Evolutionary conservation across 2,797 vertebrate genomes (phyloP), one percentile per base, ranked within the genome.

Genomic region (Premnoplex brunnescens): DNA sequence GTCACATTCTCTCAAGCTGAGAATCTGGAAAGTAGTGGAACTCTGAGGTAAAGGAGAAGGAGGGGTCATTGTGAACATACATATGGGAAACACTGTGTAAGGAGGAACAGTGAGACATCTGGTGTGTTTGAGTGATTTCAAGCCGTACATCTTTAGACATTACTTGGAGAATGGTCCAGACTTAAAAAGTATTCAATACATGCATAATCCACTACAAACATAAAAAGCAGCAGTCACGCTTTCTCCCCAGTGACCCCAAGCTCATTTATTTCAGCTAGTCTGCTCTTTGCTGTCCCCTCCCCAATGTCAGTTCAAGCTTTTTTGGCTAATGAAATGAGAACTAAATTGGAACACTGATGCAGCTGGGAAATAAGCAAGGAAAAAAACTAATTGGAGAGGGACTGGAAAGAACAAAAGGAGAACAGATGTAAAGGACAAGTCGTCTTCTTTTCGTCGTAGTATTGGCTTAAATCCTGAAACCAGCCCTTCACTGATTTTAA

Each of bases 331-430:
- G 24, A 86, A 62, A 83, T 27, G 30, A 68, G 19, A 84, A 49
- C 13, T 27, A 58, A 88, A 86, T 26, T 73, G 43, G 68, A 88
- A 69, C 18, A 67, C 2, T 55, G 23, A 77, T 54, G 36, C 60
- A 83, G 14, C 14, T 74, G 48, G 30, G 56, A 89, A 95, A 95
- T 37, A 73, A 58, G 32, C 28, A 92, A 76, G 27, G 18, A 30
- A 60, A 26, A 51, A 58, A 52, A 13, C 0, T 52, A 73, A 76
- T 19, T 64, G 55, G 51, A 73, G 27, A 64, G 23, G 11, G 27
- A 80, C n/a, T 66, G 18, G 21, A 77, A 88, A 73, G 48, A 96
- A 54, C 30, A 74, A 74, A 91, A n/a, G 16, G n/a, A 83, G 34
- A 90, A 9, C 10, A 76, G 22, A 76, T 44, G 9, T 19, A 72